phyloP scores from a whole-genome alignment of 2,888 invertebrate species.

The Hydrotaea cyrtoneurina region DNA sequence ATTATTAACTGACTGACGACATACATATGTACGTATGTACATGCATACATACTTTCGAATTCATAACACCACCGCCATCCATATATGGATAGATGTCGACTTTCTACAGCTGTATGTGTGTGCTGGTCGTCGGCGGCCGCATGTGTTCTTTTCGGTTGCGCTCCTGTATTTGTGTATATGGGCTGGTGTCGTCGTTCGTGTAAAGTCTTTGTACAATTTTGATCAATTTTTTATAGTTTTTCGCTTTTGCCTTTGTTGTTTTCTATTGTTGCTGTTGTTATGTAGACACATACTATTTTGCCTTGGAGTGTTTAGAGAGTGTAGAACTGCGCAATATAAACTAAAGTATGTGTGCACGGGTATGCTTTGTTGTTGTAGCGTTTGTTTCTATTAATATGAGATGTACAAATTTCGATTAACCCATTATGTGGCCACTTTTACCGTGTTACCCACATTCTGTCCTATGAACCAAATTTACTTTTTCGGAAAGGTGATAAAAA shows the following conservation, averaged over 20 bases:
- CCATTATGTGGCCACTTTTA: slow-evolving; percentile 21
- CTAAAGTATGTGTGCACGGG: slow-evolving; percentile 16
- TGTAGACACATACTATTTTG: neutral
- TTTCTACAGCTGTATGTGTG: neutral
- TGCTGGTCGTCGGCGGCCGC: neutral
- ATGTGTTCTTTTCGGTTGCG: neutral
- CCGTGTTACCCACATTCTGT: too few species aligned
- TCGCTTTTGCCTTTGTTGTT: neutral
- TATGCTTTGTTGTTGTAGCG: neutral
- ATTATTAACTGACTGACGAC: slow-evolving; percentile 17
- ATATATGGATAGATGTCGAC: neutral
- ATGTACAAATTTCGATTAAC: slow-evolving; percentile 41
- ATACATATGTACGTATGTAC: neutral
- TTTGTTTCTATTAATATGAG: slow-evolving; percentile 28
- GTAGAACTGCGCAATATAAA: slow-evolving; percentile 63
- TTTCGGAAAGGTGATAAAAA: too few species aligned
- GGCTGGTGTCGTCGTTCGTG: neutral
- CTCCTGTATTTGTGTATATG: neutral
- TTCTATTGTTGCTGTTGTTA: too few species aligned
- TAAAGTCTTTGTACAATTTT: neutral
- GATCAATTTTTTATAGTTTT: slow-evolving; percentile 2
- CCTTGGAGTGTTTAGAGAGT: slow-evolving; percentile 42
- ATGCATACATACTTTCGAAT: too few species aligned
- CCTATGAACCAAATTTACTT: too few species aligned
- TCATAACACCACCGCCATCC: neutral